Evolutionary conservation across 2,888 invertebrate genomes (phyloP).

Genomic region (Brachyopa scutellaris): DNA sequence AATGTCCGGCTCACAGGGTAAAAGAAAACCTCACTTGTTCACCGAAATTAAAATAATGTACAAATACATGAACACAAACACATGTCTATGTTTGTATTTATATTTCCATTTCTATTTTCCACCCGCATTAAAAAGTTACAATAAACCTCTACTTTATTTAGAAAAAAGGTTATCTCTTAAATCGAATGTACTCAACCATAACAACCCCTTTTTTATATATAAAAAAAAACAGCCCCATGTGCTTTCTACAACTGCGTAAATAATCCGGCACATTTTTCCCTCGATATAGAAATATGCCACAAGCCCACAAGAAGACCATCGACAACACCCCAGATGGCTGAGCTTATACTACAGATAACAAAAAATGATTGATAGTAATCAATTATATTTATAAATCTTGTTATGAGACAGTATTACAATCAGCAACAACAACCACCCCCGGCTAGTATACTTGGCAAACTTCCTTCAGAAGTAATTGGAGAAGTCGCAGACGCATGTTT

Average conservation of each 20-base stretch:
- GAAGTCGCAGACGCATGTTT: no score
- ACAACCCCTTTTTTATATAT: background rate
- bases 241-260: constrained; percentile 4
- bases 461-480: constrained; percentile 1
- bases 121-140: no score
- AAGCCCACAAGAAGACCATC: background rate
- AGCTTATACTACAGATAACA: constrained; percentile 34
- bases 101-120: no score
- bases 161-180: no score
- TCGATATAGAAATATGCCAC: constrained; percentile 4
- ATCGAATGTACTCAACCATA: constrained; percentile 1
- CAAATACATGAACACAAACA: no score
- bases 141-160: no score
- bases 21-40: no score
- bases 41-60: no score
- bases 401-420: constrained; percentile 23
- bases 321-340: constrained; percentile 6
- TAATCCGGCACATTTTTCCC: constrained; percentile 25
- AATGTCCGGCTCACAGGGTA: no score
- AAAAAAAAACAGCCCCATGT: constrained; percentile 2
- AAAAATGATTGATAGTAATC: constrained; percentile 55
- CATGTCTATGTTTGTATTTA: no score
- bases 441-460: constrained; percentile 1
- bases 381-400: constrained; percentile 49
- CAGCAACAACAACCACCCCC: background rate